phyloP scores from a whole-genome alignment of 1,140 invertebrate genomes.

The Penaeus japonicus region DNA sequence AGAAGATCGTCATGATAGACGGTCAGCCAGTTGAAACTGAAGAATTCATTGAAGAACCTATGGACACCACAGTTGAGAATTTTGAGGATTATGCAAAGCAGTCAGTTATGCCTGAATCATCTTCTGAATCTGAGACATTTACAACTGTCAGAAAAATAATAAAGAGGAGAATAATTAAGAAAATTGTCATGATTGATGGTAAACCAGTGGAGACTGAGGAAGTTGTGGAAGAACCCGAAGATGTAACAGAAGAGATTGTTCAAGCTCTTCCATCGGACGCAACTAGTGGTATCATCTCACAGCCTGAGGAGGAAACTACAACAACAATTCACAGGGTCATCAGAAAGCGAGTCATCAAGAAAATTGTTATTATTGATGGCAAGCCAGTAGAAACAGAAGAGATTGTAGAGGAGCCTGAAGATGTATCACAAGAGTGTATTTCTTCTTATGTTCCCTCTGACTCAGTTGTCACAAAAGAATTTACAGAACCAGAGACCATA shows the following conservation, averaged over 20 bases:
- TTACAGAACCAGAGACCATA: too few relatives aligned
- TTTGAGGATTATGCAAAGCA: too few relatives aligned
- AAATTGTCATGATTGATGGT: conserved; percentile 26
- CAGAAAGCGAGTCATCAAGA: conserved; percentile 21
- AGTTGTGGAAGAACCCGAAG: not conserved
- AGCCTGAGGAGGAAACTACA: not conserved
- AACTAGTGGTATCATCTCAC: not conserved
- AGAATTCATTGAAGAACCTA: conserved; percentile 22
- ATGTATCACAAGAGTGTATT: not conserved
- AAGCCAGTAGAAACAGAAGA: conserved; percentile 35
- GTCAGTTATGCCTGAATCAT: too few relatives aligned
- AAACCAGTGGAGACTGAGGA: conserved; percentile 10
- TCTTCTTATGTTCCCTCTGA: not conserved
- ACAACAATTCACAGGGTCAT: not conserved
- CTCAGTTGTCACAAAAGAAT: not conserved
- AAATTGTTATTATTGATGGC: conserved; percentile 27
- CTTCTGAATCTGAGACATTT: too few relatives aligned
- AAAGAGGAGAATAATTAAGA: conserved; percentile 20
- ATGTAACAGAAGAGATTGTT: not conserved
- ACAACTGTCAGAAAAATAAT: not conserved
- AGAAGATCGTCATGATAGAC: conserved; percentile 30
- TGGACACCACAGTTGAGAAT: not conserved
- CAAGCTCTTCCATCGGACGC: not conserved
- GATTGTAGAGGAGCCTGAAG: conserved; percentile 32
- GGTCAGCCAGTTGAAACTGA: conserved; percentile 26